Percentiles rank a stretch among this genome's conserved stretches.
phyloP scores from a whole-genome alignment of 2,113 vertebrate genomes.

The Typhlomys cinereus region DNA sequence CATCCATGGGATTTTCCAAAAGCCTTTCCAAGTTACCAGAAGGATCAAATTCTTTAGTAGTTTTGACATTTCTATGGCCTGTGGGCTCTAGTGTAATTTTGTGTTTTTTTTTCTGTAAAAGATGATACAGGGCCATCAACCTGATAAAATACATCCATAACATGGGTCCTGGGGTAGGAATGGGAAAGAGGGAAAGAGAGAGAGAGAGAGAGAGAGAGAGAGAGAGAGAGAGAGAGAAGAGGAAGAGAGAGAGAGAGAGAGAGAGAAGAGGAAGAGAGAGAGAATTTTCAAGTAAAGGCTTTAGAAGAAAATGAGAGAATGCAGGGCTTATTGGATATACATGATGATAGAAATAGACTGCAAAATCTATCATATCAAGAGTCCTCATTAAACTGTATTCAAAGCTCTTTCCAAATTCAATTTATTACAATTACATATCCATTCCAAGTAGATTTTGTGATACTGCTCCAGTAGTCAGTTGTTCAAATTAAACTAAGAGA shows the following conservation, averaged over 20 bases:
- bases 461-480: neutral
- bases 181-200: too few relatives aligned
- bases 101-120: too few relatives aligned
- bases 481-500: constrained; percentile 40
- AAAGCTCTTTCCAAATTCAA: constrained; percentile 48
- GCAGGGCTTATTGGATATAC: neutral
- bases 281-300: neutral
- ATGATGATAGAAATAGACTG: neutral
- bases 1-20: neutral
- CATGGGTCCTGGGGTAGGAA: neutral
- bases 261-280: neutral
- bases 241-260: neutral
- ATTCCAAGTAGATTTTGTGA: constrained; percentile 13
- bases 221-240: neutral
- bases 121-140: too few relatives aligned
- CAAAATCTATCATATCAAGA: constrained; percentile 24
- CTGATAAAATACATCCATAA: constrained; percentile 63
- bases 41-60: constrained; percentile 55
- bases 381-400: constrained; percentile 44
- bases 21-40: constrained; percentile 58
- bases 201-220: neutral
- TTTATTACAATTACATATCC: constrained; percentile 37
- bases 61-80: constrained; percentile 73
- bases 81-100: constrained; percentile 72
- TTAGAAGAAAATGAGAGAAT: neutral